Base-by-base conservation (phyloP, 2,888 invertebrate species). In the Cosmorhoe ocellata region DNA sequence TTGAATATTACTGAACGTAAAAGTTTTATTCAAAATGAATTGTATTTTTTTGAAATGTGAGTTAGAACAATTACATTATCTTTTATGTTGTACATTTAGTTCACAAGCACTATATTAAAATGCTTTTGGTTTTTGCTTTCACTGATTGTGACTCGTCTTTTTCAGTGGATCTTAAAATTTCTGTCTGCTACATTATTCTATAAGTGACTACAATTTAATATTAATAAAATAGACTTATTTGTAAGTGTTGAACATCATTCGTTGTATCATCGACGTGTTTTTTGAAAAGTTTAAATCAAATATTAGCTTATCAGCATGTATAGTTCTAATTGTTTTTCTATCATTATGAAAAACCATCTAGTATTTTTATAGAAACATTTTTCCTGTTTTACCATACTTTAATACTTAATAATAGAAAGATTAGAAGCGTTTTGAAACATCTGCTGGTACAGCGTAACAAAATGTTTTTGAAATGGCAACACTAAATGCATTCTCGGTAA, bases 211-310 rank as follows among this genome's bases (percentile, higher is more conserved):
- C 41, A 33, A 32, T 14, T 51, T 42, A 46, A 33, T 47, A 24
- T 46, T 42, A 14, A 41, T 51, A 10, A 32, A 27, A 41, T 42
- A 41, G 32, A 9, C 27, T 39, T 42, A 44, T 47, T 51, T 51
- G 14, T 51, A 51, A 51, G 38, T 51, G 41, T 46, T 42, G 18
- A 30, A 38, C 41, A 42, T 47, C 51, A 33, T 46, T 47, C 46
- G 41, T 51, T 40, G 41, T 42, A 26, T 30, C 27, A 51, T 38
- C 38, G 43, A 62, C 47, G 54, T 58, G 52, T 58, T 62, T 58
- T 55, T 27, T 24, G 12, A 13, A 24, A 31, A 13, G 24, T 41
- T 36, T 40, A 9, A 34, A 45, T 31, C 24, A 3, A 12, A 14
- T 31, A 40, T 14, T 26, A 11, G 33, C 40, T 39, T 41, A 22